Evolutionary conservation across 2,888 invertebrate species (phyloP).

Genomic region (Phengaris arion): DNA sequence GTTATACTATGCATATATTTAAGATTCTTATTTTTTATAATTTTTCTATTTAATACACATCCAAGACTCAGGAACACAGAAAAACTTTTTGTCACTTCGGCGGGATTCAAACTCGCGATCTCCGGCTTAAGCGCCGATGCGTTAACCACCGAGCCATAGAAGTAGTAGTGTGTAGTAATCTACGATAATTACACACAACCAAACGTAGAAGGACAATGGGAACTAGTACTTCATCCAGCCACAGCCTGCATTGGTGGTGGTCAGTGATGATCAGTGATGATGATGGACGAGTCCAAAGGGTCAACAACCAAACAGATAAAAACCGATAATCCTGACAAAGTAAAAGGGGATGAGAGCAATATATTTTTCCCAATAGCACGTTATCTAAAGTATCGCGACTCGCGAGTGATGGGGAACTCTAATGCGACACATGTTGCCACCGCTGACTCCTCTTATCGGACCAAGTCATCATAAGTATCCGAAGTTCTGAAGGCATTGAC

Average conservation of each 20-base stretch:
- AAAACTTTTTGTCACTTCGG: too few relatives aligned
- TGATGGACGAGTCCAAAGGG: not conserved
- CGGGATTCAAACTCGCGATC: too few relatives aligned
- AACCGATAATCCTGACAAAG: conserved; percentile 5
- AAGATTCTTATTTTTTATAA: too few relatives aligned
- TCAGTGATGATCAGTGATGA: not conserved
- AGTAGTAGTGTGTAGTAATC: too few relatives aligned
- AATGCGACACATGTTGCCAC: conserved; percentile 9
- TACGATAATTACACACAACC: too few relatives aligned
- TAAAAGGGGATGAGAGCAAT: conserved; percentile 8
- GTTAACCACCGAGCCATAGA: too few relatives aligned
- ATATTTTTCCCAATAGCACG: conserved; percentile 4
- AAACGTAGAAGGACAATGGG: too few relatives aligned
- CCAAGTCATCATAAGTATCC: not conserved
- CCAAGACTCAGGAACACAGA: too few relatives aligned
- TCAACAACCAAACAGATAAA: not conserved
- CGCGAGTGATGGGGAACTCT: not conserved
- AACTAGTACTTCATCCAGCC: too few relatives aligned
- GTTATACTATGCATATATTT: too few relatives aligned
- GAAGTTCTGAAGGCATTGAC: conserved; percentile 9
- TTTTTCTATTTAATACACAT: too few relatives aligned
- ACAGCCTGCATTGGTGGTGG: not conserved
- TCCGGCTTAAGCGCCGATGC: too few relatives aligned
- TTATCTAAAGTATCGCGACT: not conserved
- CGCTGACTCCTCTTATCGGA: conserved; percentile 2